A percentile compares a stretch with the other conserved stretches of the same genome.
Conservation (phyloP, 1,140 invertebrate species). For the Pantala flavescens region DNA sequence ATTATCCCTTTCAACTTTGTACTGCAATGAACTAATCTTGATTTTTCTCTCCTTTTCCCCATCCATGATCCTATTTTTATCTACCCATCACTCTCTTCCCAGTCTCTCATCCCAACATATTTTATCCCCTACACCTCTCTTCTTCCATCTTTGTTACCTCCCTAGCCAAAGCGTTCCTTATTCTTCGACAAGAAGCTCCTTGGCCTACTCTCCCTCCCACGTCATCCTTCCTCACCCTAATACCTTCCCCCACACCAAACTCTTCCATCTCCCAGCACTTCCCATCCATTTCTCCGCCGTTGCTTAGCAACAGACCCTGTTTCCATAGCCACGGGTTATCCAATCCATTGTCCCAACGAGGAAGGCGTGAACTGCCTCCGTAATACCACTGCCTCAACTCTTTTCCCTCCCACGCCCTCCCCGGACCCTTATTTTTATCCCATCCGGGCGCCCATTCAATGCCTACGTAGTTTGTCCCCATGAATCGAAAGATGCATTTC, state of each 20-base stretch:
- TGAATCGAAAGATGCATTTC: neutral
- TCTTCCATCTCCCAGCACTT: conserved; percentile 7
- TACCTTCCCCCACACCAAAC: neutral
- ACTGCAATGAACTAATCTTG: too few relatives aligned
- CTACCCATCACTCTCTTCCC: neutral
- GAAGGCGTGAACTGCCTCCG: conserved; percentile 5
- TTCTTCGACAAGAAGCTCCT: neutral
- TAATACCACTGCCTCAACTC: neutral
- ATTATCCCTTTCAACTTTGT: too few relatives aligned
- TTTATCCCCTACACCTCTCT: neutral
- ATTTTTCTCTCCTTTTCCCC: too few relatives aligned
- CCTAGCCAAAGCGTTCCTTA: neutral
- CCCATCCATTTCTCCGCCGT: conserved; percentile 6
- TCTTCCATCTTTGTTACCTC: neutral
- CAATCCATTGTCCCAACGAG: conserved; percentile 7
- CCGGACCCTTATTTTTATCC: too few relatives aligned
- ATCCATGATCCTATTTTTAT: neutral
- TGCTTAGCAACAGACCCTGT: neutral
- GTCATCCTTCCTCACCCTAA: neutral
- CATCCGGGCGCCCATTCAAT: neutral
- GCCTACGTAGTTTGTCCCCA: neutral
- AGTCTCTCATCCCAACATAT: neutral
- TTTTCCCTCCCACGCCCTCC: neutral
- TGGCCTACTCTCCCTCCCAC: neutral
- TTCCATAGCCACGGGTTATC: conserved; percentile 7